phyloP scores from a whole-genome alignment of 2,797 vertebrate genomes.

The Tapirus indicus region DNA sequence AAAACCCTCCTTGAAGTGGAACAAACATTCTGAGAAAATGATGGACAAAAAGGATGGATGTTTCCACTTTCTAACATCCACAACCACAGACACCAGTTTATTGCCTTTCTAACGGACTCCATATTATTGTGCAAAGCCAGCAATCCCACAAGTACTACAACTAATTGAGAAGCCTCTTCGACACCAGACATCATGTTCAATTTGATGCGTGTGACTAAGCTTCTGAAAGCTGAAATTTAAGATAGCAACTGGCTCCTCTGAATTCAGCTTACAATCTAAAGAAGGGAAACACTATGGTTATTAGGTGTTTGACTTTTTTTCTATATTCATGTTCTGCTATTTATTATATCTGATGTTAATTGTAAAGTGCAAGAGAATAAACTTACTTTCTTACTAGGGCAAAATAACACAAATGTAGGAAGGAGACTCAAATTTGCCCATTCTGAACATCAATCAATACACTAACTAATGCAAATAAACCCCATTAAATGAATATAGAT shows the following conservation, averaged over 20 bases:
- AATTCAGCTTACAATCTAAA: background rate
- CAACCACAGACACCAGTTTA: background rate
- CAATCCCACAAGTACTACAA: background rate
- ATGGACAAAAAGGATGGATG: background rate
- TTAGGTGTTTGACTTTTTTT: background rate
- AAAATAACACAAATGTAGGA: background rate
- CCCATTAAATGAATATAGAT: background rate
- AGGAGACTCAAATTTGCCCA: background rate
- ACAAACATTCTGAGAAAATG: background rate
- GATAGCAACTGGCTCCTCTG: background rate
- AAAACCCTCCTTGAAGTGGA: background rate
- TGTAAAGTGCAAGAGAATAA: background rate
- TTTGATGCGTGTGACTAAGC: background rate
- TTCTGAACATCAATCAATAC: background rate
- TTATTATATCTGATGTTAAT: background rate
- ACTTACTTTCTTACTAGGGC: background rate
- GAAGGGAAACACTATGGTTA: rapidly evolving
- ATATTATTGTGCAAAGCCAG: background rate
- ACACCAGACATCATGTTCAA: background rate
- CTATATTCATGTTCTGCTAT: background rate
- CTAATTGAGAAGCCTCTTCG: background rate
- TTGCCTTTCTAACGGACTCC: background rate
- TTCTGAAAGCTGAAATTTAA: background rate
- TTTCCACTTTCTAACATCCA: background rate
- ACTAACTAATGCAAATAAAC: background rate